Evolutionary conservation across 2,888 invertebrate species (phyloP).

Genomic region (Halictus ligatus): DNA sequence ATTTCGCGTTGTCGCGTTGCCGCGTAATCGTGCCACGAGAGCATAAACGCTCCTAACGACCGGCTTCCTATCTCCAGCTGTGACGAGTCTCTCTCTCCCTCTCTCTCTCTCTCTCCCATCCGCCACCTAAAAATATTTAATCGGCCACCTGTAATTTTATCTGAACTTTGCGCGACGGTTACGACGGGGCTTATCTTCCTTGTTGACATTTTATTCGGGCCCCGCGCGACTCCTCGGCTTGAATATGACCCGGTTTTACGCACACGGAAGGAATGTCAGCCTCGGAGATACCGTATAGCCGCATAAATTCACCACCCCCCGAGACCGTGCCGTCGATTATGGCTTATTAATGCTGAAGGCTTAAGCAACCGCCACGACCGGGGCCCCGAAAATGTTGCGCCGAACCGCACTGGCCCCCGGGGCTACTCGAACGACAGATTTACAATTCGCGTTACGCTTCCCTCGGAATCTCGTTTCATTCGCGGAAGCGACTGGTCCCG

Average conservation of each 20-base stretch:
- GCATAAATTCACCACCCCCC: constrained; percentile 17
- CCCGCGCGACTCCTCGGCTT: not conserved
- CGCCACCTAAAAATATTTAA: constrained; percentile 45
- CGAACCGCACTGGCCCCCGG: not conserved
- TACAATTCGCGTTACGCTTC: not conserved
- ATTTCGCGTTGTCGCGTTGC: constrained; percentile 51
- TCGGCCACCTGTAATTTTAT: constrained; percentile 59
- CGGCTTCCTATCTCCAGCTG: constrained; percentile 58
- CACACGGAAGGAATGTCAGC: not conserved
- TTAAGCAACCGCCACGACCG: not conserved
- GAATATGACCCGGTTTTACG: constrained; percentile 37
- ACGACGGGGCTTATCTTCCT: constrained; percentile 37
- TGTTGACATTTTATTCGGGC: constrained; percentile 47
- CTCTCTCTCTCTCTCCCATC: not conserved
- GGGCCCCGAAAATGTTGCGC: not conserved
- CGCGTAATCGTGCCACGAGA: constrained; percentile 55
- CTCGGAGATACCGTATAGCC: not conserved
- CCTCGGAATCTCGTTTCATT: not conserved
- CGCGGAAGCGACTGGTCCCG: not conserved
- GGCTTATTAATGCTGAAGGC: constrained; percentile 1
- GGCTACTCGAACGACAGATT: not conserved
- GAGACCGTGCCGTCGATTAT: constrained; percentile 8
- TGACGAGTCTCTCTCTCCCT: constrained; percentile 47
- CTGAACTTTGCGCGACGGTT: constrained; percentile 50
- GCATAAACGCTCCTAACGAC: constrained; percentile 61